Base-by-base conservation (phyloP, 2,797 vertebrate species). In the Syncerus caffer region DNA sequence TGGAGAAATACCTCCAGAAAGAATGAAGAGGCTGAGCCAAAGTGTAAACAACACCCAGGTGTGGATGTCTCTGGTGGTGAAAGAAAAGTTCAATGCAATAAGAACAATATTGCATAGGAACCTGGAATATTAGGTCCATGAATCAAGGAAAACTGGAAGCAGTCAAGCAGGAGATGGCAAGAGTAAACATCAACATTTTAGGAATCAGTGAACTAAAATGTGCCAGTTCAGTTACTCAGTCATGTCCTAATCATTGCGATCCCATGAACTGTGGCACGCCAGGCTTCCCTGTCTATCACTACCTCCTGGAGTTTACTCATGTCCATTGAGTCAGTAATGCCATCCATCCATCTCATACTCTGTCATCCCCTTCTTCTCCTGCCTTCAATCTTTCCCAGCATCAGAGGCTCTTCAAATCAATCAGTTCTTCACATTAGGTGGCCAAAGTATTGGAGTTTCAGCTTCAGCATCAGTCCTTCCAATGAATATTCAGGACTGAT, bases 391-490 rank as follows among this genome's bases (percentile, higher is more conserved):
- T 71, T 71, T 38, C 34, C 34, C 10, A 23, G 10, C 34, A 12
- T 71, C 19, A 23, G 10, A 19, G 64, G 10, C 5, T 71, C 19
- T 71, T 71, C 19, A 71, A 3, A 38, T 23, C 10, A 71, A 19
- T 71, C 19, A 38, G 4, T 12, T 71, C 64, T 71, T 71, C 0
- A 0, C 34, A 38, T 38, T 3, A 71, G 19, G 19, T 71, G 19
- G n/a, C 17, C 17, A 71, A 21, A 71, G n/a, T 21, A 71, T 71
- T 21, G 9, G n/a, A 23, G n/a, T 38, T 38, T 38, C 64, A 71
- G n/a, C n/a, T 38, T 71, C n/a, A 71, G n/a, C 17, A 71, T 71
- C n/a, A 38, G n/a, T 71, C 17, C 4, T 71, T 71, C 64, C 19
- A 38, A 3, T 12, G 64, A 71, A 38, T 23, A 0, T 21, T 71